Conservation (phyloP, 2,888 invertebrate genomes). For the Cryptus armator region DNA sequence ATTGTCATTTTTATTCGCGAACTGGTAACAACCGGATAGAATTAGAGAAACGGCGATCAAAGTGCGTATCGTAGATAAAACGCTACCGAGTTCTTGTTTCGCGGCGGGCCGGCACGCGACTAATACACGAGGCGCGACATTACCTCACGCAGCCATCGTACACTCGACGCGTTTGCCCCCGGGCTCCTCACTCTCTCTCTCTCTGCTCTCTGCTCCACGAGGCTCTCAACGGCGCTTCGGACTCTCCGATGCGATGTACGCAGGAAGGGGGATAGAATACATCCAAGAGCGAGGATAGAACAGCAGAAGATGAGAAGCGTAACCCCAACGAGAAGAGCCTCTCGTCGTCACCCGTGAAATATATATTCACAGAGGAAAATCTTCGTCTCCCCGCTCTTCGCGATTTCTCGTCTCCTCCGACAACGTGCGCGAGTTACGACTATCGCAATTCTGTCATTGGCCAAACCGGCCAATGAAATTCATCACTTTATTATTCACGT, state of each 20-base stretch:
- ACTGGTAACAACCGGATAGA: neutral
- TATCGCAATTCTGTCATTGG: neutral
- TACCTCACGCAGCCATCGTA: slow-evolving; percentile 74
- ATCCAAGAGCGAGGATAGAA: neutral
- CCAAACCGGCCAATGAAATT: neutral
- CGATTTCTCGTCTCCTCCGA: neutral
- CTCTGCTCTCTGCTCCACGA: too few relatives aligned
- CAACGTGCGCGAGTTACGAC: neutral
- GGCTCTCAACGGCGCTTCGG: slow-evolving; percentile 32
- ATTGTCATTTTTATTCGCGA: neutral
- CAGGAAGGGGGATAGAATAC: slow-evolving; percentile 26
- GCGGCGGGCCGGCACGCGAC: slow-evolving; percentile 86
- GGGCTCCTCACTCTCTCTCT: slow-evolving; percentile 13
- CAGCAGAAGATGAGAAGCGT: neutral
- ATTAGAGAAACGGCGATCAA: neutral
- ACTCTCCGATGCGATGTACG: slow-evolving; percentile 17
- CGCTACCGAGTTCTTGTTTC: slow-evolving; percentile 77
- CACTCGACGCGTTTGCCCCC: slow-evolving; percentile 56
- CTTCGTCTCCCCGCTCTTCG: neutral
- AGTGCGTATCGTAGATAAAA: neutral
- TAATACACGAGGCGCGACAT: slow-evolving; percentile 78
- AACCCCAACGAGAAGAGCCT: slow-evolving; percentile 13
- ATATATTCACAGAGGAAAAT: slow-evolving; percentile 13
- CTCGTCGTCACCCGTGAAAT: slow-evolving; percentile 45
- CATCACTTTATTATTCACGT: neutral